Percentiles rank a stretch among this genome's conserved stretches.
Evolutionary conservation across 2,797 vertebrate genomes (phyloP).

Genomic region (Eulemur mongoz): DNA sequence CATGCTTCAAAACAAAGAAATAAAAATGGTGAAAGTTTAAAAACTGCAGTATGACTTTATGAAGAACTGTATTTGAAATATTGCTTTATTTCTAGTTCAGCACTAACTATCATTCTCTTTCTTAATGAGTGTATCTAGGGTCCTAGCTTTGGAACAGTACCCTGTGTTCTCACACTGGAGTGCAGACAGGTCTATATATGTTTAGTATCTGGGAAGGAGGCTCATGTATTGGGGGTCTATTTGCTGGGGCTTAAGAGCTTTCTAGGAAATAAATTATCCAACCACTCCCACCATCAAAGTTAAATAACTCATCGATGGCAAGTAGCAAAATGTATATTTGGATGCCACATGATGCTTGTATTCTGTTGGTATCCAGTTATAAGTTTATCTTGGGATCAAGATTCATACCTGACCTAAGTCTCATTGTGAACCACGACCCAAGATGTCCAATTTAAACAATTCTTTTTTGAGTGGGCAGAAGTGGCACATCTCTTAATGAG

Average conservation of each 20-base stretch:
- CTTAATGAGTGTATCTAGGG: neutral
- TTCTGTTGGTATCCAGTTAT: neutral
- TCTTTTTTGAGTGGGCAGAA: neutral
- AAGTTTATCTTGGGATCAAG: neutral
- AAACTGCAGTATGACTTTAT: neutral
- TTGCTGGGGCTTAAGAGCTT: neutral
- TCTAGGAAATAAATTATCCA: neutral
- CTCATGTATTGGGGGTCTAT: neutral
- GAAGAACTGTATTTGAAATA: slow-evolving; percentile 27
- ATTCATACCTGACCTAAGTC: neutral
- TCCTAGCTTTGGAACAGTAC: neutral
- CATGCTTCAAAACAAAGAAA: neutral
- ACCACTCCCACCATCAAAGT: neutral
- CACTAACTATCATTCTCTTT: neutral
- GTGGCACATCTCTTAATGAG: neutral
- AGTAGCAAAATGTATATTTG: neutral
- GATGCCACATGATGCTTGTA: neutral
- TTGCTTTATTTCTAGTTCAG: neutral
- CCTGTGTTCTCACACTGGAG: neutral
- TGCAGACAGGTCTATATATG: neutral
- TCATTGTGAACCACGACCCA: neutral
- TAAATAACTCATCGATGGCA: neutral
- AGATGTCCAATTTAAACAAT: neutral
- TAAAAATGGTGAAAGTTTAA: neutral
- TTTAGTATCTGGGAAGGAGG: neutral